Conservation (phyloP, 2,113 vertebrate species). For the Sclerurus mexicanus region DNA sequence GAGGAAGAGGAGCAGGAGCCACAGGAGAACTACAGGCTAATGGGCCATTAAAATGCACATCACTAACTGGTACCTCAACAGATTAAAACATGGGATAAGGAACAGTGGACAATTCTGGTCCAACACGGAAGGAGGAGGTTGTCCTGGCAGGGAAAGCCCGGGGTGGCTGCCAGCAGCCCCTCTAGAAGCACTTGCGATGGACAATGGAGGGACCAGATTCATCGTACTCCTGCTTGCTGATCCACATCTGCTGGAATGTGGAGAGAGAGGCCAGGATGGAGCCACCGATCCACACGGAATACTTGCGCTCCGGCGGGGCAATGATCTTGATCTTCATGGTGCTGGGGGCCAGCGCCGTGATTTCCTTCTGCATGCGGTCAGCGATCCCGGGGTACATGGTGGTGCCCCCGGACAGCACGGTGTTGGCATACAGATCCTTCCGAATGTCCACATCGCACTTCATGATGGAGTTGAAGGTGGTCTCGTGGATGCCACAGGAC, state of each 20-base stretch:
- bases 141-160: not conserved
- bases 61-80: not conserved
- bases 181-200: slow-evolving; percentile 73
- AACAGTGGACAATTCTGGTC: not conserved
- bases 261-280: slow-evolving; percentile 76
- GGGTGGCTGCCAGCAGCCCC: not conserved
- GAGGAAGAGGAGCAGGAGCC: not conserved
- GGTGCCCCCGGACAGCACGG: slow-evolving; percentile 66
- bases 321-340: slow-evolving; percentile 75
- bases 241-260: slow-evolving; percentile 79
- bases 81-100: rapidly evolving
- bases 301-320: slow-evolving; percentile 57
- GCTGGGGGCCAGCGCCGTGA: slow-evolving; percentile 40
- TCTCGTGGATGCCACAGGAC: slow-evolving; percentile 68
- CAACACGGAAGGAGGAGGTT: not conserved
- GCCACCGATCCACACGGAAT: slow-evolving; percentile 70
- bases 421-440: slow-evolving; percentile 72
- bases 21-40: not conserved
- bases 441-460: slow-evolving; percentile 68
- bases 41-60: not conserved
- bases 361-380: slow-evolving; percentile 75
- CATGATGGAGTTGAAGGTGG: slow-evolving; percentile 70
- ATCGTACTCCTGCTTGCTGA: slow-evolving; percentile 79
- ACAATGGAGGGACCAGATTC: slow-evolving; percentile 75
- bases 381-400: slow-evolving; percentile 75